These are phyloP conservation scores for Erebia palarica DNA, from an alignment of 2,888 invertebrate species.

Conservation along the genomic window DNA sequence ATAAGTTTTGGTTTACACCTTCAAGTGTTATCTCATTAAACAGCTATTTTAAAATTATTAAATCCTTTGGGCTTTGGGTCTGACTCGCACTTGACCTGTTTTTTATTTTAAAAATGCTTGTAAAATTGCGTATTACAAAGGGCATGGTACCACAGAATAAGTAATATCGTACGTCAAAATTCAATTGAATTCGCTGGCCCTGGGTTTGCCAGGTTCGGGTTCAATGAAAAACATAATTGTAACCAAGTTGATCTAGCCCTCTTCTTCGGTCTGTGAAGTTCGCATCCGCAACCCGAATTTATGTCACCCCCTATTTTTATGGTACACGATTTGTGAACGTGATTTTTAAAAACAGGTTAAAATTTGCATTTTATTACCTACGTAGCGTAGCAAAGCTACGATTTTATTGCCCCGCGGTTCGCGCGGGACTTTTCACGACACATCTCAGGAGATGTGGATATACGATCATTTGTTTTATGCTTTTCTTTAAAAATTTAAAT, in stretches of 20 bases:
- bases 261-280: conserved; percentile 30
- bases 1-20: too few relatives aligned
- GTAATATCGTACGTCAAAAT: too few relatives aligned
- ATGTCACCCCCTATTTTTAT: conserved; percentile 67
- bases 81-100: too few relatives aligned
- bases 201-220: not conserved
- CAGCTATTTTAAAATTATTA: too few relatives aligned
- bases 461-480: too few relatives aligned
- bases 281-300: conserved; percentile 65
- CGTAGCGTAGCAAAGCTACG: conserved; percentile 44
- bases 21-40: too few relatives aligned
- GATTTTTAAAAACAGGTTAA: conserved; percentile 73
- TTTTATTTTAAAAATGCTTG: too few relatives aligned
- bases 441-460: not conserved
- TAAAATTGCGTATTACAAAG: too few relatives aligned
- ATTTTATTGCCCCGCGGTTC: conserved; percentile 52
- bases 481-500: too few relatives aligned
- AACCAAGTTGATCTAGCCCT: not conserved
- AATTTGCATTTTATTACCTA: conserved; percentile 67
- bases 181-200: too few relatives aligned
- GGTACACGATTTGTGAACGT: conserved; percentile 64
- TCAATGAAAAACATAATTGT: not conserved
- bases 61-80: too few relatives aligned
- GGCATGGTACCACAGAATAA: too few relatives aligned
- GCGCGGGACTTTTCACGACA: conserved; percentile 38